Base-by-base conservation (phyloP, 2,113 vertebrate genomes). In the Phaethornis superciliosus region DNA sequence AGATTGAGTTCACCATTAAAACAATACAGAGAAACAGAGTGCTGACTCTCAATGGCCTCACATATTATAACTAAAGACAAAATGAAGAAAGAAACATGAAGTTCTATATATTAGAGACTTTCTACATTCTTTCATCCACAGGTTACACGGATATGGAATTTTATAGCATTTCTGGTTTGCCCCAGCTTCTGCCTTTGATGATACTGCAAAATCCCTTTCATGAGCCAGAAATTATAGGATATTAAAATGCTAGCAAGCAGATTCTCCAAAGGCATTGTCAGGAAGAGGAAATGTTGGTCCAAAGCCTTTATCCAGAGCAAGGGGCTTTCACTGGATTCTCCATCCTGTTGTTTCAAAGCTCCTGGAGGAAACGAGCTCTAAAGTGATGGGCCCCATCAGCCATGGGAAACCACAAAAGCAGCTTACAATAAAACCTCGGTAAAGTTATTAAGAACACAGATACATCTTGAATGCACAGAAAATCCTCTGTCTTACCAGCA, bases 361-460 rank as follows among this genome's bases (percentile, higher is more conserved):
- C 75, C 65, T 70, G 64, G 63, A 77, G 35, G 49, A 81, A 87
- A 74, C 0, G 0, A 87, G 75, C 81, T 93, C 67, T 1, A 7
- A 91, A 89, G 33, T 1, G 2, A 81, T 10, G 64, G 55, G 68
- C 75, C 33, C 11, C 0, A 70, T 91, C 23, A 80, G 64, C 68
- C 3, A 0, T 0, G 0, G 44, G 75, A 89, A 95, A 74, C 47
- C 74, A 85, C 68, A 75, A 94, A 95, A 95, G 78, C 89, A 85
- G 89, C 87, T 95, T 95, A 93, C 44, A 89, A 32, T 88, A 90
- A 97, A 93, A 40, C 37, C 89, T 47, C 85, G 83, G 71, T 90
- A 83, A 77, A 91, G 85, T 90, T 91, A 93, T 80, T 95, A 89
- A 88, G 52, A 85, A 16, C 89, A 91, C 60, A 83, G 88, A 88